Base-by-base conservation (phyloP, 2,888 invertebrate genomes). In the Urechis unicinctus region DNA sequence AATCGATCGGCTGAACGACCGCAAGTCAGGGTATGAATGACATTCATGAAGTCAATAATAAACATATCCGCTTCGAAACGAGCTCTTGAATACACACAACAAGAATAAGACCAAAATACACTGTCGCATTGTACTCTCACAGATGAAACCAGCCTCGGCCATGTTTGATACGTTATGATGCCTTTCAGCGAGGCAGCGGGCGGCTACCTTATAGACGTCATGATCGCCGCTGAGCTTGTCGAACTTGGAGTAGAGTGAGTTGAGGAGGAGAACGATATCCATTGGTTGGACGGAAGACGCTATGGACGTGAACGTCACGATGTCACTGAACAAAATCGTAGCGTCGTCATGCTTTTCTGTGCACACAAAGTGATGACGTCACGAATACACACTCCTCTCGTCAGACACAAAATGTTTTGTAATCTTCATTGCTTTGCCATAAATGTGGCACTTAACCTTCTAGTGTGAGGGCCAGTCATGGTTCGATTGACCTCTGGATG, bases 271-370 rank as follows among this genome's bases (percentile, higher is more conserved):
- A 1, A 77, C 73, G n/a, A 78, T 66, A 42, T 74, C 69, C 52
- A 70, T 67, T 2, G 77, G 78, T 21, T 67, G 62, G 53, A 71
- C 70, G 4, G 66, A 58, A 2, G 74, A 68, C 1, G 76, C 70
- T 45, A 78, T 75, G 53, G 64, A 64, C 46, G 74, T 75, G 60
- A 77, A 78, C 24, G 66, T 69, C 21, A 77, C 75, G 9, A 76
- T 69, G 57, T 77, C 77, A 36, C 71, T 69, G 62, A 75, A 75
- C 64, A 75, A 67, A 21, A 73, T 69, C 2, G 73, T 72, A 2
- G 68, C 72, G 48, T 66, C 68, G 17, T 68, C 66, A 60, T 59
- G 64, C 52, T 66, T 66, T 53, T 66, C 66, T 66, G 55, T 21
- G 56, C n/a, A n/a, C n/a, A n/a, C n/a, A 53, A 21, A 48, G 22